A percentile compares a stretch with the other conserved stretches of the same genome.
These are phyloP conservation scores for Anthophora plumipes DNA, from an alignment of 2,888 invertebrate genomes.

Conservation along the genomic window DNA sequence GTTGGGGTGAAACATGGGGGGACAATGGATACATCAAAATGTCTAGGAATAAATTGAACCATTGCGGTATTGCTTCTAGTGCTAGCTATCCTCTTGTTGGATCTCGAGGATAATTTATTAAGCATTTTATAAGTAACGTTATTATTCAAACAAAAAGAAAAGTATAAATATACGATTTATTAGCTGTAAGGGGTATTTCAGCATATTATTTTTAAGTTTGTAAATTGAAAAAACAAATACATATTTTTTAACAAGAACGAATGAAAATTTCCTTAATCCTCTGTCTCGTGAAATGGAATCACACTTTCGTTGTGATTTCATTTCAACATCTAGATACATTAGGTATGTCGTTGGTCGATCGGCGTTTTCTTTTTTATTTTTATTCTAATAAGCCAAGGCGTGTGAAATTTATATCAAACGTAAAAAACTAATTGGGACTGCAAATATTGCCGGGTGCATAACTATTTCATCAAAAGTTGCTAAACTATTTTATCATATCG, in stretches of 20 bases:
- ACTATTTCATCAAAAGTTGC: no score
- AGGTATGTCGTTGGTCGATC: no score
- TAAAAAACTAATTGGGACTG: no score
- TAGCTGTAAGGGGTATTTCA: neutral
- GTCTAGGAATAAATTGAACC: constrained; percentile 92
- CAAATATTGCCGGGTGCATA: no score
- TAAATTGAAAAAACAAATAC: neutral
- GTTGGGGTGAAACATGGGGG: constrained; percentile 93
- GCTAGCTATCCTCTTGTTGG: constrained; percentile 94
- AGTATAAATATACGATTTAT: neutral
- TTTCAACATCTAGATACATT: no score
- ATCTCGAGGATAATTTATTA: constrained; percentile 12
- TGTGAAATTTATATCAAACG: no score
- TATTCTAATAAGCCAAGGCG: no score
- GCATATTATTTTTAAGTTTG: constrained; percentile 15
- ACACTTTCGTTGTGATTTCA: no score
- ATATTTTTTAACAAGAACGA: constrained; percentile 12
- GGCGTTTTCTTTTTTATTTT: no score
- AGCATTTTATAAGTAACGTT: constrained; percentile 6
- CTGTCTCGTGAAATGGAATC: no score
- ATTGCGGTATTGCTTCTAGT: constrained; percentile 93
- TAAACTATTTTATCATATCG: neutral
- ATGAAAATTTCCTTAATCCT: neutral
- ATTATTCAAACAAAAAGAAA: neutral
- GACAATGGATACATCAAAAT: constrained; percentile 94